Base-by-base conservation (phyloP, 2,888 invertebrate genomes). In the Drosophila flavopinicola region DNA sequence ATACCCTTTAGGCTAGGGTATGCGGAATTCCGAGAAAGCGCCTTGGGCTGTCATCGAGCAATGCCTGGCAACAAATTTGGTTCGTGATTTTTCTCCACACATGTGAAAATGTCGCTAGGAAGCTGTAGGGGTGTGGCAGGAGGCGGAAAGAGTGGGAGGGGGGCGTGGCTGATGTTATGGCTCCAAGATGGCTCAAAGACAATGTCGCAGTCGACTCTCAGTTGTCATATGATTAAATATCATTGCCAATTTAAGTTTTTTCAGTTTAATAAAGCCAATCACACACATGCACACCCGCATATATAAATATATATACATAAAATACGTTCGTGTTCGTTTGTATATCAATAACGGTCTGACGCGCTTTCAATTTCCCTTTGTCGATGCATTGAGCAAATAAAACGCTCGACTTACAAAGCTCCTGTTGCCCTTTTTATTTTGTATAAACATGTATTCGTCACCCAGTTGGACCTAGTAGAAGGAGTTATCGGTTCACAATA, bases 201-300 rank as follows among this genome's bases (percentile, higher is more conserved):
- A 58, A 47, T 45, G 41, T 37, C 45, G 32, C 53, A 37, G 52
- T 24, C 53, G 64, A 24, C 39, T 20, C 20, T 27, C 42, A 10
- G 17, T 44, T 59, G 15, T 35, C 51, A 48, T 42, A 59, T 63
- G 39, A 59, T 51, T 66, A 54, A 60, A 63, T 66, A 64, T 60
- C 57, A 71, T 59, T 58, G 72, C 58, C 72, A 64, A 75, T 75
- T 71, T 37, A 65, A 65, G 37, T 52, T n/a, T n/a, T n/a, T 20
- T 29, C 9, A 30, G 30, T 33, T n/a, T 6, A 6, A 44, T 27
- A 11, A 38, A 61, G 30, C 5, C 11, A 10, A 24, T 35, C n/a
- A 11, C 9, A 20, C 27, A 39, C 11, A 44, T 49, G 25, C 37
- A 13, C 11, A 15, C 24, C 23, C 11, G n/a, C 23, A 38, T 38